Conservation (phyloP, 1,140 invertebrate genomes). For the Nymphalis io region DNA sequence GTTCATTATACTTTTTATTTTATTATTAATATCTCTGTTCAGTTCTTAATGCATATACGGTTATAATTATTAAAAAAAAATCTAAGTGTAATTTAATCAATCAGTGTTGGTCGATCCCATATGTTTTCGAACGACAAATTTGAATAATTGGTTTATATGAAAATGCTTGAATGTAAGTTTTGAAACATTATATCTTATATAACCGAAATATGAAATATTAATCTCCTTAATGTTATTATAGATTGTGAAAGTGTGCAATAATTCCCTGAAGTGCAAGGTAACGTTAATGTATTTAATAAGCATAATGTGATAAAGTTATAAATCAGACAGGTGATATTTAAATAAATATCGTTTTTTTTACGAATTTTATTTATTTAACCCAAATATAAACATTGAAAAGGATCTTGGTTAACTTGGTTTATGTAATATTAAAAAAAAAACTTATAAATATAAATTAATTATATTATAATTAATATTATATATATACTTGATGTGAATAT, state of each 20-base stretch:
- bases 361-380: constrained; percentile 13
- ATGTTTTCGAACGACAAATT: no score
- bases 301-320: constrained; percentile 54
- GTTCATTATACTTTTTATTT: no score
- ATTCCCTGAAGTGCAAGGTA: constrained; percentile 27
- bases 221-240: constrained; percentile 6
- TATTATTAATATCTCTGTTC: no score
- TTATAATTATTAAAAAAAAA: no score
- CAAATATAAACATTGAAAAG: background rate
- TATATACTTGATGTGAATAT: no score
- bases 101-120: no score
- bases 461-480: no score
- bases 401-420: no score
- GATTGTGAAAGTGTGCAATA: constrained; percentile 26
- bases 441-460: no score
- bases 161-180: constrained; percentile 14
- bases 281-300: constrained; percentile 45
- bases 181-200: background rate
- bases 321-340: constrained; percentile 42
- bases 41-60: no score
- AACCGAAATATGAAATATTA: background rate
- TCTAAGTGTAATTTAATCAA: no score
- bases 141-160: constrained; percentile 1
- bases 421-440: no score
- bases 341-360: constrained; percentile 33